Conservation (phyloP, 2,797 vertebrate species). For the Acipenser oxyrinchus region DNA sequence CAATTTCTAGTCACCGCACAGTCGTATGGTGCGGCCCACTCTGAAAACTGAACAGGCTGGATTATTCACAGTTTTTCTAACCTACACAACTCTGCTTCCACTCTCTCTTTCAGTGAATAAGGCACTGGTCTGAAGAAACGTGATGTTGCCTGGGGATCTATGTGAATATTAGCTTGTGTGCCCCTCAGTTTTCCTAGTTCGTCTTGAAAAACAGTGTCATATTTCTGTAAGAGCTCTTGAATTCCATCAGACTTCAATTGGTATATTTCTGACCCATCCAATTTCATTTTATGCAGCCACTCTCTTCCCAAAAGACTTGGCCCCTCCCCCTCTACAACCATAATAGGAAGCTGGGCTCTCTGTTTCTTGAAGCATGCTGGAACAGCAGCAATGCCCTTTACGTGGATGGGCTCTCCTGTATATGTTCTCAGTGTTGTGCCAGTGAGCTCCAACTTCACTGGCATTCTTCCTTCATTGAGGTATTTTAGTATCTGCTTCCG, state of each 20-base stretch:
- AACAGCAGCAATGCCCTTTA: not conserved
- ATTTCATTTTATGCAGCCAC: not conserved
- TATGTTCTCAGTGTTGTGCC: not conserved
- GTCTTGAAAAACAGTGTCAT: no score
- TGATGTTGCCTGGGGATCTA: not conserved
- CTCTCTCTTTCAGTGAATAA: not conserved
- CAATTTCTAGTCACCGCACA: constrained; percentile 5
- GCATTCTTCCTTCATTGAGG: not conserved
- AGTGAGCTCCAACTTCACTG: not conserved
- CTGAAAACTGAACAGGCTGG: not conserved
- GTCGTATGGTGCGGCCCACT: not conserved
- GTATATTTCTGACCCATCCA: not conserved
- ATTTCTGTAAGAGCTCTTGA: not conserved
- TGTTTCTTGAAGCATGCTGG: not conserved
- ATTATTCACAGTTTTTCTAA: constrained; percentile 1
- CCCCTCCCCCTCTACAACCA: not conserved
- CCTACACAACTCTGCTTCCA: not conserved
- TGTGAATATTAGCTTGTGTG: not conserved
- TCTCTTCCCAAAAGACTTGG: not conserved
- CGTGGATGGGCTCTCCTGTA: not conserved
- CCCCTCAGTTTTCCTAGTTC: not conserved
- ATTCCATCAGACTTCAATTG: not conserved
- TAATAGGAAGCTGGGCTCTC: not conserved
- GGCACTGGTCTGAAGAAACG: not conserved
- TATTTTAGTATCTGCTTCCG: not conserved